phyloP scores from a whole-genome alignment of 1,140 invertebrate genomes.

The Psilanteris sp. region DNA sequence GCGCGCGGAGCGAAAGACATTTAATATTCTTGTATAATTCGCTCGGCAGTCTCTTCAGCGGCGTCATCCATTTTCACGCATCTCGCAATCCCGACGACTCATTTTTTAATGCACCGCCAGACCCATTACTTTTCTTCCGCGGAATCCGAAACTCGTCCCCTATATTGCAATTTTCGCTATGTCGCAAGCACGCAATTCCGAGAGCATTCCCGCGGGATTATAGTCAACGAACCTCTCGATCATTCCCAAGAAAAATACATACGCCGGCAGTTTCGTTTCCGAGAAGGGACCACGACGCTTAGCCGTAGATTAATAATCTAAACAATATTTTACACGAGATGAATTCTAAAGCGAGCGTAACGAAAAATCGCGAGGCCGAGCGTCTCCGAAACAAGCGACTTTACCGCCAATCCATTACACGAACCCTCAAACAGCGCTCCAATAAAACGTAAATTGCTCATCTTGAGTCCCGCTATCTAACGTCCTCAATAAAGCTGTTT shows the following conservation, averaged over 20 bases:
- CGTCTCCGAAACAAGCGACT: neutral
- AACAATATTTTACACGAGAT: slow-evolving; percentile 59
- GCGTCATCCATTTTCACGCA: slow-evolving; percentile 9
- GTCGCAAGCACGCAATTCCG: slow-evolving; percentile 55
- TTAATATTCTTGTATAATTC: slow-evolving; percentile 9
- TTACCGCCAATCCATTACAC: slow-evolving; percentile 25
- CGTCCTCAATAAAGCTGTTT: slow-evolving; percentile 49
- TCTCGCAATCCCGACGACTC: slow-evolving; percentile 33
- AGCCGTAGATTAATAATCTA: slow-evolving; percentile 59
- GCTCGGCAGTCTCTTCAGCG: neutral
- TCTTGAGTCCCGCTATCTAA: slow-evolving; percentile 40
- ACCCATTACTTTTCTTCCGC: slow-evolving; percentile 44
- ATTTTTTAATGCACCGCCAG: slow-evolving; percentile 58
- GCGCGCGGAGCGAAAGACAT: neutral
- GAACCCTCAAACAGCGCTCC: slow-evolving; percentile 29
- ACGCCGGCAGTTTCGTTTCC: slow-evolving; percentile 5
- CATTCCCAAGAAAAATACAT: slow-evolving; percentile 61
- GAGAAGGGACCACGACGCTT: neutral
- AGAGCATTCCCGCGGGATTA: slow-evolving; percentile 55
- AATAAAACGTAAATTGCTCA: slow-evolving; percentile 47
- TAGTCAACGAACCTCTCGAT: slow-evolving; percentile 63
- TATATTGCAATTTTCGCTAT: slow-evolving; percentile 59
- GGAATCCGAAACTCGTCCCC: slow-evolving; percentile 52
- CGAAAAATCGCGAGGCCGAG: slow-evolving; percentile 17
- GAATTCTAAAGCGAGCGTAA: slow-evolving; percentile 49